Evolutionary conservation across 2,888 invertebrate species (phyloP).

Genomic region (Melolontha melolontha): DNA sequence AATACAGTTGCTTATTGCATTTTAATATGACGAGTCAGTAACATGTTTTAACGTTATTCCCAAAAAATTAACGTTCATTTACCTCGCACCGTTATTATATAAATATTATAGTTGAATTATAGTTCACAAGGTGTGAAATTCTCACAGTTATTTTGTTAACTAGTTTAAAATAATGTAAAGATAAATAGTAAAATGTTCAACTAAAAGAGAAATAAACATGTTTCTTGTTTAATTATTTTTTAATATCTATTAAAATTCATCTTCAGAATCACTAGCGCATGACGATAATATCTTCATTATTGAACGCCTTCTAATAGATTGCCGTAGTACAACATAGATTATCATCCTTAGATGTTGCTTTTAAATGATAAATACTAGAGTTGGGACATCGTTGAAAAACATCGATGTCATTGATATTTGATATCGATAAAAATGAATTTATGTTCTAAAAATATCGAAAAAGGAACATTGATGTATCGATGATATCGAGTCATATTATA

Average conservation of each 20-base stretch:
- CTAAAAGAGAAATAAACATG: neutral
- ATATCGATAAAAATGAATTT: too few species aligned
- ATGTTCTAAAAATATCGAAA: too few species aligned
- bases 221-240: constrained; percentile 17
- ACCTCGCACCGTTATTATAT: constrained; percentile 28
- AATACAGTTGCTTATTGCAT: constrained; percentile 33
- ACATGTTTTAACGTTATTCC: constrained; percentile 13
- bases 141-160: constrained; percentile 36
- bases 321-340: too few species aligned
- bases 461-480: too few species aligned
- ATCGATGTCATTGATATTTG: too few species aligned
- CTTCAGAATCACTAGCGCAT: neutral
- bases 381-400: too few species aligned
- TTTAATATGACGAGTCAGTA: constrained; percentile 19
- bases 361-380: too few species aligned
- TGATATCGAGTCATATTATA: too few species aligned
- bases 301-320: too few species aligned
- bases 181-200: constrained; percentile 8
- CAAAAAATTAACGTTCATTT: constrained; percentile 27
- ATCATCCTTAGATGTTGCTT: too few species aligned
- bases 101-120: constrained; percentile 33
- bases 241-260: constrained; percentile 18
- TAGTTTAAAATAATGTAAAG: constrained; percentile 32
- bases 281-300: too few species aligned
- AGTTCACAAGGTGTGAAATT: constrained; percentile 34